These are phyloP conservation scores for Bungarus multicinctus DNA, from an alignment of 2,113 vertebrate genomes.

Conservation along the genomic window DNA sequence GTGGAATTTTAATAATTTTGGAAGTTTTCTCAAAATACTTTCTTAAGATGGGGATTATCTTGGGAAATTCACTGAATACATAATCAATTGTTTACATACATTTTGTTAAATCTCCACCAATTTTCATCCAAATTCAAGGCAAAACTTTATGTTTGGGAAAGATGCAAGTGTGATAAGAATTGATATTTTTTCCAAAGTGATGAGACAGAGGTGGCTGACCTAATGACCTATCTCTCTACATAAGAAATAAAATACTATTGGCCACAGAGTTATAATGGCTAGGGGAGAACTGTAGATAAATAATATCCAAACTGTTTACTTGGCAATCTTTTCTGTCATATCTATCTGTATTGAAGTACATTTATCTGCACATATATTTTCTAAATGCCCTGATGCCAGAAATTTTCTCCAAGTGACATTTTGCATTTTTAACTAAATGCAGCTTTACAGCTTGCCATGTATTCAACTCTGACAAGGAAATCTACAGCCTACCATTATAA, in stretches of 20 bases:
- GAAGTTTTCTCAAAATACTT: neutral
- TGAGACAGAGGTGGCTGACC: neutral
- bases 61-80: neutral
- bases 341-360: neutral
- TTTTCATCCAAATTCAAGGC: neutral
- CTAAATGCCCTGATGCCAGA: slow-evolving; percentile 14
- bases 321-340: slow-evolving; percentile 26
- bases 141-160: neutral
- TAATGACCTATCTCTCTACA: neutral
- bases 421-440: slow-evolving; percentile 62
- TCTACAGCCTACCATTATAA: slow-evolving; percentile 50
- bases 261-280: neutral
- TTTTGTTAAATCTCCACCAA: neutral
- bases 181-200: neutral
- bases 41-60: neutral
- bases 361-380: slow-evolving; percentile 10
- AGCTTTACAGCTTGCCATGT: slow-evolving; percentile 48
- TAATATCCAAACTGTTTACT: neutral
- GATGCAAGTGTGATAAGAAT: neutral
- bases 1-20: neutral
- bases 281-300: slow-evolving; percentile 13
- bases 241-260: neutral
- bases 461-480: slow-evolving; percentile 51
- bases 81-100: neutral
- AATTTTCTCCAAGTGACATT: slow-evolving; percentile 41